Conservation (phyloP, 2,888 invertebrate species). For the Polydrusus pterygomalis region DNA sequence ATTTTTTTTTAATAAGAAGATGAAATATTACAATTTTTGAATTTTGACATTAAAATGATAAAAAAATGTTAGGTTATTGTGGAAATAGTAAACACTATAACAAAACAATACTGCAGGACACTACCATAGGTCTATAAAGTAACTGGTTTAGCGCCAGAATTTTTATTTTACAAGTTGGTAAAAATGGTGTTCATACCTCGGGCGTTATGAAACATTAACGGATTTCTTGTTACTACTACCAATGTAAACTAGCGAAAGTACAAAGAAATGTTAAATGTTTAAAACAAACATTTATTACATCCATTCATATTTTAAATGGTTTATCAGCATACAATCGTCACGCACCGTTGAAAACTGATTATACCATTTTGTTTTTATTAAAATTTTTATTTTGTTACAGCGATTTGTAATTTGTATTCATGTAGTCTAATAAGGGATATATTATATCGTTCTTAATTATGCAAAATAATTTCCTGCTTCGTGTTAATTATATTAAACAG, state of each 20-base stretch:
- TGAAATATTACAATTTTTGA: too few relatives aligned
- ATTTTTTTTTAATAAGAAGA: too few relatives aligned
- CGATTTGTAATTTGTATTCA: neutral
- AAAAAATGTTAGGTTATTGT: too few relatives aligned
- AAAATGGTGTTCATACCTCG: too few relatives aligned
- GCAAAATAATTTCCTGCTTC: constrained; percentile 14
- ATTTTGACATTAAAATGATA: too few relatives aligned
- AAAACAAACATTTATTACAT: constrained; percentile 9
- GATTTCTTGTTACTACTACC: too few relatives aligned
- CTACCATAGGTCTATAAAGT: too few relatives aligned
- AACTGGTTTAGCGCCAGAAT: too few relatives aligned
- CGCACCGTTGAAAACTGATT: neutral
- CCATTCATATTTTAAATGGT: neutral
- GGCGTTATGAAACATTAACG: too few relatives aligned
- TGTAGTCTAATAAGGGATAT: neutral
- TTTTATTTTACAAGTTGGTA: too few relatives aligned
- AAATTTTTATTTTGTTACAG: neutral
- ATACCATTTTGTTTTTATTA: neutral
- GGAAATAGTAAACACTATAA: too few relatives aligned
- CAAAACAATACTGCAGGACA: too few relatives aligned
- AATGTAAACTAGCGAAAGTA: constrained; percentile 4
- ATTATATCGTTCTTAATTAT: constrained; percentile 6
- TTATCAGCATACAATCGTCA: neutral
- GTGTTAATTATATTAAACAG: constrained; percentile 8
- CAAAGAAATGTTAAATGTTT: constrained; percentile 1